Evolutionary conservation across 2,888 invertebrate species (phyloP).

Genomic region (Sylvicola cinctus): DNA sequence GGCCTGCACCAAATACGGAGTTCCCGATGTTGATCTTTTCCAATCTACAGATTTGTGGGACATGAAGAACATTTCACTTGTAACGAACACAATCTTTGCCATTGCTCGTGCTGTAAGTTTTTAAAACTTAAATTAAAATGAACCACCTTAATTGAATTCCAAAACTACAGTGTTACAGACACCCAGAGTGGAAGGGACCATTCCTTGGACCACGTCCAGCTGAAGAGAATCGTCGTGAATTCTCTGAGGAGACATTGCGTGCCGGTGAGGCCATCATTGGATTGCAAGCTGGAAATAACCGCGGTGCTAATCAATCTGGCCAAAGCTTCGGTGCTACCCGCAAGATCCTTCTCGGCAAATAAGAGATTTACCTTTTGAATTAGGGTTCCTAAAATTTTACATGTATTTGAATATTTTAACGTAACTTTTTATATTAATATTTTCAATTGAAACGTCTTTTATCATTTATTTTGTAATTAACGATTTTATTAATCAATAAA

Average conservation of each 20-base stretch:
- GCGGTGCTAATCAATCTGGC: slow-evolving; percentile 66
- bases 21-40: slow-evolving; percentile 70
- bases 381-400: too few relatives aligned
- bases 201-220: slow-evolving; percentile 67
- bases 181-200: slow-evolving; percentile 69
- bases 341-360: slow-evolving; percentile 63
- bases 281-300: slow-evolving; percentile 73
- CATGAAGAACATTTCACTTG: slow-evolving; percentile 69
- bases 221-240: slow-evolving; percentile 64
- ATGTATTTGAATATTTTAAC: too few relatives aligned
- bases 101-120: slow-evolving; percentile 59
- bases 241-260: slow-evolving; percentile 59
- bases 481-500: too few relatives aligned
- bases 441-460: too few relatives aligned
- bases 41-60: slow-evolving; percentile 87
- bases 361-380: slow-evolving; percentile 10
- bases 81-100: slow-evolving; percentile 72
- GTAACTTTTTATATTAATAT: too few relatives aligned
- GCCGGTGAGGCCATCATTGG: slow-evolving; percentile 72
- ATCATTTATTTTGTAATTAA: too few relatives aligned
- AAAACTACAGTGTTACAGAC: slow-evolving; percentile 33
- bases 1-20: slow-evolving; percentile 63
- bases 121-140: background rate
- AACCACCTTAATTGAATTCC: slow-evolving; percentile 5
- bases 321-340: slow-evolving; percentile 71